These are phyloP conservation scores for Sula dactylatra DNA, from an alignment of 2,113 vertebrate genomes.

Conservation along the genomic window DNA sequence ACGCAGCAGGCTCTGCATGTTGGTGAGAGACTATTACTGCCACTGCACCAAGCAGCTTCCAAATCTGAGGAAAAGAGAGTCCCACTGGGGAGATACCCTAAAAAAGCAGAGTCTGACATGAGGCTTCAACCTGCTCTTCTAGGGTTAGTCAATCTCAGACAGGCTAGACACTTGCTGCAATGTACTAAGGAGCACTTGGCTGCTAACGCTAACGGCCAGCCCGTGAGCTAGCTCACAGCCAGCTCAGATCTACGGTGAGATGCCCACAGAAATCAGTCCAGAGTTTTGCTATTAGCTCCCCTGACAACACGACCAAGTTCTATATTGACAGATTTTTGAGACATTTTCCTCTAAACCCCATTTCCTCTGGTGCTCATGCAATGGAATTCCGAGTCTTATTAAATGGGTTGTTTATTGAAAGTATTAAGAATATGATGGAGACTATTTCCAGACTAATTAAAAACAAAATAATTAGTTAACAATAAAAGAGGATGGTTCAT, in stretches of 20 bases:
- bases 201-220: not conserved
- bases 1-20: not conserved
- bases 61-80: not conserved
- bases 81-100: not conserved
- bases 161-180: not conserved
- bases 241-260: not conserved
- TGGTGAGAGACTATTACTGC: no score
- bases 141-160: not conserved
- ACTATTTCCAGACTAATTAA: not conserved
- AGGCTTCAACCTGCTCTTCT: not conserved
- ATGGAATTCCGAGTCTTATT: not conserved
- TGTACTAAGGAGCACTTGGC: rapidly evolving
- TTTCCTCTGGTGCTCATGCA: not conserved
- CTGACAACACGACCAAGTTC: not conserved
- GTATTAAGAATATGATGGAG: not conserved
- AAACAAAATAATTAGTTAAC: not conserved
- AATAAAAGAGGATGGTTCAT: slow-evolving; percentile 13
- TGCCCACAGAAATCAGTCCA: not conserved
- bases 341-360: not conserved
- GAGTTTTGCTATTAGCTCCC: not conserved
- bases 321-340: not conserved
- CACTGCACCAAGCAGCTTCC: not conserved
- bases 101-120: not conserved
- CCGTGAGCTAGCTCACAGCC: not conserved
- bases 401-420: not conserved